Evolutionary conservation across 2,797 vertebrate genomes (phyloP), one percentile per base, ranked within the genome.

Genomic region (Pipistrellus pygmaeus): DNA sequence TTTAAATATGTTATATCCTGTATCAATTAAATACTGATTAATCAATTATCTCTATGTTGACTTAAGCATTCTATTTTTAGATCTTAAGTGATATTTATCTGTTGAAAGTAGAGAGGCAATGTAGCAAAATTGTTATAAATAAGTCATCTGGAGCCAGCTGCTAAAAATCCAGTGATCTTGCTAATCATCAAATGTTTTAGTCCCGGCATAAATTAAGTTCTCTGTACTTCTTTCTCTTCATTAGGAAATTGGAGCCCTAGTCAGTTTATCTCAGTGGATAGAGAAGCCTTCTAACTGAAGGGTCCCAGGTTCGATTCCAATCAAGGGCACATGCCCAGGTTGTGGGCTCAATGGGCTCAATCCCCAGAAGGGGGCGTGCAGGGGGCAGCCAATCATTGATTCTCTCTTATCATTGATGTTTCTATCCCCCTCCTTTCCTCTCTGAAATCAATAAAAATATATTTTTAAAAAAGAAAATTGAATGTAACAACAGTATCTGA

Each of bases 1-100:
- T 90, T 57, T n/a, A 86, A 62, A 10, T 60, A 6, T 72, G 14
- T 75, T 82, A 77, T 17, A 69, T 68, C 6, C 10, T 48, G 3
- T 76, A 60, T 23, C 78, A 11, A 93, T 78, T 78, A 85, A 62
- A 35, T n/a, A 85, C 9, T 85, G 20, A 68, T 83, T 46, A 85
- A 81, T 32, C 8, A 72, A 21, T 38, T 85, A 23, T 38, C 21
- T 88, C 27, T 21, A 2, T 35, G 46, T 77, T 94, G 1, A 53
- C 20, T 62, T 93, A 48, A 23, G 53, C 30, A 77, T 77, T 71
- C 2, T 77, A 82, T 80, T 87, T 85, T 93, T 15, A 76, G 8
- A 75, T 23, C 12, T 69, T 73, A 75, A 75, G 27, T 90, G 10
- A 30, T 44, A 72, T 72, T 89, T 90, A 20, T 25, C 11, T 85